Base-by-base conservation (phyloP, 2,113 vertebrate species). In the Ivindomyrus marchei region DNA sequence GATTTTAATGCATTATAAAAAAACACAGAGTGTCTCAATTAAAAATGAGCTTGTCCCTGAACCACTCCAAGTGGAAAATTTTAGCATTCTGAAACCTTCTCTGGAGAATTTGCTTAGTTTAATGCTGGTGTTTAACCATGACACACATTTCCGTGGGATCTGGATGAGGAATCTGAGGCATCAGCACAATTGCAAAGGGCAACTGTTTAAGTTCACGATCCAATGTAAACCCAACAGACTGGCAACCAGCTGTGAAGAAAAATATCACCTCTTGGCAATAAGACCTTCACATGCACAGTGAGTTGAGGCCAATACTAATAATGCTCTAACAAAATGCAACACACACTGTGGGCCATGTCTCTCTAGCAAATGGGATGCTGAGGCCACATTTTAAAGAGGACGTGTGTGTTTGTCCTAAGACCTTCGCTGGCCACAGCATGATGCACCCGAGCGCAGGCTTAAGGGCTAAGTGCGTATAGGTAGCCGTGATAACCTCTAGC, bases 51-150 rank as follows among this genome's bases (percentile, higher is more conserved):
- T 31, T 88, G 31, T 88, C 56, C 87, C 90, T 90, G 56, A 86
- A 88, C 2, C 45, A 74, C 66, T 42, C 13, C 9, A 50, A 21
- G 70, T 52, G 27, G 62, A 74, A 87, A 88, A 39, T 70, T n/a
- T 77, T 31, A 58, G 15, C 66, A 62, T 87, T 89, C 36, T 39
- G 83, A 74, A 58, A 56, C 74, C 80, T 90, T 87, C 58, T 84
- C 88, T 74, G 46, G 80, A 46, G 87, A 87, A 92, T 92, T 80
- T 91, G 92, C 89, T 90, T 83, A 24, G 86, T 90, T 89, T 74
- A 49, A 89, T 31, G 49, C 53, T 85, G 83, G 86, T 87, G 42
- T 88, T 88, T 62, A 56, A 62, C 52, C 9, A 1, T 46, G 85
- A 36, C 62, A 83, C 83, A 88, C 39, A 50, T 90, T 66, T 90